A percentile compares a stretch with the other conserved stretches of the same genome.
Evolutionary conservation across 1,140 invertebrate species (phyloP).

Genomic region (Polypedilum vanderplanki): DNA sequence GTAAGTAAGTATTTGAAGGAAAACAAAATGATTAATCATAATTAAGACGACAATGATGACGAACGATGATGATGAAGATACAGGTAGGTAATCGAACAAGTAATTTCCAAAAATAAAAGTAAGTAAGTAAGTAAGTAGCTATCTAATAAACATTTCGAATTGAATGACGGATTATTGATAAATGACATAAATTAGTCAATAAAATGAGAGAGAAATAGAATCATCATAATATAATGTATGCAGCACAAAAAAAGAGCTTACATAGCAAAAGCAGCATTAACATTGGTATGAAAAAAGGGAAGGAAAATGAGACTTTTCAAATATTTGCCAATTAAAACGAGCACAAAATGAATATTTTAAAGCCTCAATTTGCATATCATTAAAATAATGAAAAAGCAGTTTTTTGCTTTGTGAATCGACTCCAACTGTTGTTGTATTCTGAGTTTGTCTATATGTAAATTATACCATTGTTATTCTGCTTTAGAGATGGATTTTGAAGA

Average conservation of each 20-base stretch:
- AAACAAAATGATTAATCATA: constrained; percentile 7
- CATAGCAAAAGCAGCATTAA: neutral
- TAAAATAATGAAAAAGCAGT: neutral
- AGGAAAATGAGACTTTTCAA: constrained; percentile 18
- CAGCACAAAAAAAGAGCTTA: neutral
- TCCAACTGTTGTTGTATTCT: neutral
- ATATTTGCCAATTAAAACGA: constrained; percentile 19
- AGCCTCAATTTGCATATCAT: constrained; percentile 17
- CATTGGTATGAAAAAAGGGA: neutral
- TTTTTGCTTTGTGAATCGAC: neutral
- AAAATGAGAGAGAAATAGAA: no score
- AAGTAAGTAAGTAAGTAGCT: no score
- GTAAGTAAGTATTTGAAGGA: neutral
- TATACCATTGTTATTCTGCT: no score
- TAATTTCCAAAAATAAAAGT: neutral
- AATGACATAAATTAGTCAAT: no score
- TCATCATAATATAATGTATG: no score
- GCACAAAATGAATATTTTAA: constrained; percentile 8
- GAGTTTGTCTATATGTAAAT: neutral
- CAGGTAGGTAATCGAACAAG: neutral
- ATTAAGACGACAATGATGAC: neutral
- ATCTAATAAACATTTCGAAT: no score
- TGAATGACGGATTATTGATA: no score
- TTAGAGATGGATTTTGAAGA: no score
- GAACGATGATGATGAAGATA: neutral